Evolutionary conservation across 2,888 invertebrate species (phyloP).

Genomic region (Chironomus riparius): DNA sequence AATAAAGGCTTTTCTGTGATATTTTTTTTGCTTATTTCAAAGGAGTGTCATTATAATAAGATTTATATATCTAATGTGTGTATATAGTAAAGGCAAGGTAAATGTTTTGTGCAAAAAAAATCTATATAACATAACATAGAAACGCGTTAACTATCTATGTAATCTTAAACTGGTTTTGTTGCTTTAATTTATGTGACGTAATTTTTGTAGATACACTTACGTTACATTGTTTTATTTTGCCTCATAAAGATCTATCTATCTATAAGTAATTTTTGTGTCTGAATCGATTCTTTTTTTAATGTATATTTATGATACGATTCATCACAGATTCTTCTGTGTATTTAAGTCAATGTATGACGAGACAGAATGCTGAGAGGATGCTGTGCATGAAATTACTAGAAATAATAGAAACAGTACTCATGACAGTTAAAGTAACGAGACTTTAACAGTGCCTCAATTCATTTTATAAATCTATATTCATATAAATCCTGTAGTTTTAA

Average conservation of each 20-base stretch:
- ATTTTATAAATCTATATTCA: neutral
- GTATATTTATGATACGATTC: neutral
- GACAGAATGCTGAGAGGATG: neutral
- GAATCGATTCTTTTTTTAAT: neutral
- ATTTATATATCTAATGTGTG: slow-evolving; percentile 1
- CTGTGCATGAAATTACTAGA: slow-evolving; percentile 6
- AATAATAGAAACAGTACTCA: neutral
- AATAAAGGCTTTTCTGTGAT: slow-evolving; percentile 6
- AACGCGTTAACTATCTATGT: neutral
- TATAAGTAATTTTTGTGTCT: neutral
- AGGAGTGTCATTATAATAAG: slow-evolving; percentile 27
- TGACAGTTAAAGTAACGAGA: neutral
- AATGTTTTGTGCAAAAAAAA: slow-evolving; percentile 7
- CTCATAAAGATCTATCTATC: neutral
- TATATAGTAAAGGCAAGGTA: neutral
- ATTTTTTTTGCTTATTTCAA: neutral
- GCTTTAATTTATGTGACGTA: slow-evolving; percentile 24
- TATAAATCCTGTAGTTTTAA: neutral
- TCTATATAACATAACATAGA: neutral
- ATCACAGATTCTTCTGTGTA: neutral
- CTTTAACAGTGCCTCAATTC: neutral
- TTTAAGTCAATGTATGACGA: neutral
- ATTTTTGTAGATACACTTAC: neutral
- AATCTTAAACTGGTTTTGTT: slow-evolving; percentile 10
- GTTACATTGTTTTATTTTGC: neutral